A percentile compares a stretch with the other conserved stretches of the same genome.
These are phyloP conservation scores for Stichodactyla mertensii DNA, from an alignment of 64 coral and sea anemone genomes.

Conservation along the genomic window DNA sequence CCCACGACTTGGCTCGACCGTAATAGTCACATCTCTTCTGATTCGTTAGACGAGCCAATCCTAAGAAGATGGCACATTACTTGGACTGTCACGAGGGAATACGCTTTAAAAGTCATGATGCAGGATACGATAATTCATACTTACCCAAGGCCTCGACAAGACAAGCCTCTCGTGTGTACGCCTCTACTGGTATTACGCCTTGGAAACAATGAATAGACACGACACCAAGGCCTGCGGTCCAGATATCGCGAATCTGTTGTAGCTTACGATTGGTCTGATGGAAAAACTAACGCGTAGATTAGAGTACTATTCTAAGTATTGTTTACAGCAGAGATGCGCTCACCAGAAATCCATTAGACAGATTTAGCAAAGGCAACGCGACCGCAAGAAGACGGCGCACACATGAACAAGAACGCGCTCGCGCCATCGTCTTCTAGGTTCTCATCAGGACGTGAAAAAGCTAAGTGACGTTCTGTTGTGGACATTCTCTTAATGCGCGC, in stretches of 20 bases:
- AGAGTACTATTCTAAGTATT: background rate
- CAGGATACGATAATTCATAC: background rate
- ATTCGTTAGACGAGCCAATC: slow-evolving; percentile 74
- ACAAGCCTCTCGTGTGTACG: slow-evolving; percentile 89
- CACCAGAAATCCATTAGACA: too few species aligned
- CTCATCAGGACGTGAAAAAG: too few species aligned
- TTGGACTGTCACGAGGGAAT: too few species aligned
- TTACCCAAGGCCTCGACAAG: slow-evolving; percentile 86
- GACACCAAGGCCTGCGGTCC: slow-evolving; percentile 64
- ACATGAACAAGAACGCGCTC: too few species aligned
- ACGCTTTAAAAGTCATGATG: too few species aligned
- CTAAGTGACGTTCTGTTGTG: too few species aligned
- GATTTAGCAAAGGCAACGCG: too few species aligned
- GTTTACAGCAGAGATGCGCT: too few species aligned
- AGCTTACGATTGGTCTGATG: slow-evolving; percentile 67
- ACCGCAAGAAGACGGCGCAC: too few species aligned
- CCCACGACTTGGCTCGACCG: slow-evolving; percentile 38
- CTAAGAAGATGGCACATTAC: background rate
- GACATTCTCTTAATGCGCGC: too few species aligned
- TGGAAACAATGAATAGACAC: slow-evolving; percentile 89
- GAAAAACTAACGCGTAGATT: background rate
- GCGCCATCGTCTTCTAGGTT: too few species aligned
- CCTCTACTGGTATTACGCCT: slow-evolving; percentile 75
- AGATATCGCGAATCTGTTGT: slow-evolving; percentile 77
- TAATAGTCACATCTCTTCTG: slow-evolving; percentile 81